phyloP scores from a whole-genome alignment of 2,113 vertebrate species.

The Archilochus colubris region DNA sequence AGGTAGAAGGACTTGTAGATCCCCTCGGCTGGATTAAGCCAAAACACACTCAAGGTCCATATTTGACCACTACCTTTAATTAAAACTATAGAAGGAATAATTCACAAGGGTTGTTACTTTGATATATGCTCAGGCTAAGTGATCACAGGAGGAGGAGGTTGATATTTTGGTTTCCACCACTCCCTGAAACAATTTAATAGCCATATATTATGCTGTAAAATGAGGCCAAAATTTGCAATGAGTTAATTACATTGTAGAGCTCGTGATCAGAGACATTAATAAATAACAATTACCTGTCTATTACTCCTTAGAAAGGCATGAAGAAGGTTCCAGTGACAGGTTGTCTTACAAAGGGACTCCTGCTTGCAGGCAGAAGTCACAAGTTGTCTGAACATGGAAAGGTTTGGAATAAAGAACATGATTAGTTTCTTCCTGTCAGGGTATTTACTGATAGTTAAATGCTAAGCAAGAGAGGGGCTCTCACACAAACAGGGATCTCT shows the following conservation, averaged over 20 bases:
- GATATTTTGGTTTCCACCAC: background rate
- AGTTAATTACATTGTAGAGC: background rate
- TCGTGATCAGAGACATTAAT: background rate
- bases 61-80: too few species aligned
- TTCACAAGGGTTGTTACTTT: too few species aligned
- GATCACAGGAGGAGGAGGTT: too few species aligned
- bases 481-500: background rate
- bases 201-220: background rate
- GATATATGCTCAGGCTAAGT: too few species aligned
- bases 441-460: background rate
- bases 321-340: background rate
- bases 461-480: background rate
- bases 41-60: too few species aligned
- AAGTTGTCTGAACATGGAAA: background rate
- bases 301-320: background rate
- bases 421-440: background rate
- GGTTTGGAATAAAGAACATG: background rate
- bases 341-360: background rate
- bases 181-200: background rate
- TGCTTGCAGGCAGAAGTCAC: background rate
- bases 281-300: background rate
- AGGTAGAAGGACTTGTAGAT: too few species aligned
- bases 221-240: background rate
- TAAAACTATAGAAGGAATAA: too few species aligned
- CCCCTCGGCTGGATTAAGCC: too few species aligned